Evolutionary conservation across 2,797 vertebrate species (phyloP), one percentile per base, ranked within the genome.

Genomic region (Malurus splendens): DNA sequence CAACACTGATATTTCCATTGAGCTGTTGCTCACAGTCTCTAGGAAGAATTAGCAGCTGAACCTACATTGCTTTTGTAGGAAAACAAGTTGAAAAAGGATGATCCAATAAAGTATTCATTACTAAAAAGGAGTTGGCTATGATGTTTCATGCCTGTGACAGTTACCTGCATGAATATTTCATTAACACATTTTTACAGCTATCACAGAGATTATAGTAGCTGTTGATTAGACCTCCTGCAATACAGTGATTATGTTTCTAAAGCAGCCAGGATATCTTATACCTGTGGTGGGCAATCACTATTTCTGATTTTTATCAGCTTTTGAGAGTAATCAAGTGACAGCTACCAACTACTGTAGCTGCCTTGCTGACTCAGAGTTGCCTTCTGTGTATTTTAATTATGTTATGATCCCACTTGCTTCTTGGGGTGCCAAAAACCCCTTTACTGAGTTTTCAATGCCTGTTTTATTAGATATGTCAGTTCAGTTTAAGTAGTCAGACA

Each of bases 221-320:
- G 88, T 77, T 96, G 94, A 96, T 94, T 95, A 95, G 94, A 88
- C 89, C 85, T 96, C 85, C 77, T 84, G 84, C 51, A 89, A 93
- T 75, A 88, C 79, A 66, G 79, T 87, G 92, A 96, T 94, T 96
- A 82, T 87, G 55, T 90, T 96, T 90, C 88, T 86, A 65, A 96
- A 82, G 55, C 56, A 75, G 64, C 12, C 75, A 95, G 59, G 50
- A 47, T 73, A 71, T 55, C 65, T 91, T 87, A 76, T 80, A 84
- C 94, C 87, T 76, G 88, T 38, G 84, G 94, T 79, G 85, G 91
- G 86, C 92, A 95, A 94, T 96, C 85, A 86, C 57, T 41, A 23
- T 51, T 92, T 90, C 86, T 92, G 92, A 94, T 93, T 92, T 95
- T 72, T 56, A 80, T 91, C 81, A 90, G 74, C 59, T 92, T 86